phyloP scores from a whole-genome alignment of 2,888 invertebrate genomes.

The Drosophila affinis region DNA sequence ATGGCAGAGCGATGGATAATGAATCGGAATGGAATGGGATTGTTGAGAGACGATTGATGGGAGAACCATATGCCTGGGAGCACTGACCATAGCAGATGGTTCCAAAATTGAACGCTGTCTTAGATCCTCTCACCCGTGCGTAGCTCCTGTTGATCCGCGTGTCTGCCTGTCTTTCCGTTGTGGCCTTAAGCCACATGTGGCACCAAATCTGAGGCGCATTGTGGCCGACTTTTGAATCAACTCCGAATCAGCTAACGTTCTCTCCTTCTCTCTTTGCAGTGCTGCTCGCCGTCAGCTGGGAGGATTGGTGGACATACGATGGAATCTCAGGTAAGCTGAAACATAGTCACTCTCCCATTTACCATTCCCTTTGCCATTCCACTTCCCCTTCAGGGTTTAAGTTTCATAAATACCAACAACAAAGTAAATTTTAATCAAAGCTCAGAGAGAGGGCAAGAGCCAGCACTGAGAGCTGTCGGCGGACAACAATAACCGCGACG shows the following conservation, averaged over 20 bases:
- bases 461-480: neutral
- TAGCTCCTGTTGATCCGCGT: neutral
- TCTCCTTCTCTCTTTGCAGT: slow-evolving; percentile 68
- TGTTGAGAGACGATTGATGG: too few relatives aligned
- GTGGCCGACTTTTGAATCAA: neutral
- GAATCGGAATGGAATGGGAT: too few relatives aligned
- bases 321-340: slow-evolving; percentile 93
- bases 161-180: neutral
- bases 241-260: slow-evolving; percentile 2
- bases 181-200: neutral
- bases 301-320: slow-evolving; percentile 98
- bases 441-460: slow-evolving; percentile 5
- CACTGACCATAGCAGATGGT: too few relatives aligned
- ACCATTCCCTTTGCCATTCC: neutral
- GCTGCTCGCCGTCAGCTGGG: slow-evolving; percentile 88
- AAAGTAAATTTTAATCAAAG: slow-evolving; percentile 66
- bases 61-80: too few relatives aligned
- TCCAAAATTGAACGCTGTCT: too few relatives aligned
- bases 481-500: slow-evolving; percentile 42
- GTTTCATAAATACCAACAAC: slow-evolving; percentile 57
- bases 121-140: too few relatives aligned
- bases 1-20: too few relatives aligned
- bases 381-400: slow-evolving; percentile 8
- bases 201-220: neutral
- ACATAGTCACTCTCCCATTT: neutral